phyloP scores from a whole-genome alignment of 2,797 vertebrate genomes.

The Glyptemys insculpta region DNA sequence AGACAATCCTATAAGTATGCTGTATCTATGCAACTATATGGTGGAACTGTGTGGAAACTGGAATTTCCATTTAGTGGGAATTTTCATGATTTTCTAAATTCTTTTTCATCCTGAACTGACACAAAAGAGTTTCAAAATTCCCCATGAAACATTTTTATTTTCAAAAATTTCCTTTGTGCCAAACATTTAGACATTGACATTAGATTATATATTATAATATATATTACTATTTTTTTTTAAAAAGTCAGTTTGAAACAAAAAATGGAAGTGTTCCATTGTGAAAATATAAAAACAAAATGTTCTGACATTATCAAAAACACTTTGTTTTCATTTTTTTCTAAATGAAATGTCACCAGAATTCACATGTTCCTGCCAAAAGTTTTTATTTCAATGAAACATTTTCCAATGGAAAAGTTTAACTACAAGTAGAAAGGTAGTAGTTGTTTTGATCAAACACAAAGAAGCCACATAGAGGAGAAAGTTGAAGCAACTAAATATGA shows the following conservation, averaged over 20 bases:
- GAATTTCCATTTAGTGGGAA: not conserved
- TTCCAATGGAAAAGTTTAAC: not conserved
- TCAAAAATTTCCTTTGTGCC: too few relatives aligned
- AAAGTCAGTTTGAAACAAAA: too few relatives aligned
- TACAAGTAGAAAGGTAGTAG: fast-evolving
- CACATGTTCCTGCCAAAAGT: fast-evolving
- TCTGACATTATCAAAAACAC: fast-evolving
- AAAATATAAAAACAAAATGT: fast-evolving
- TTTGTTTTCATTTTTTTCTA: fast-evolving
- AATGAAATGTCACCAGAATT: not conserved
- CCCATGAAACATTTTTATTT: not conserved
- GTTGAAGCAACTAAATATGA: fast-evolving
- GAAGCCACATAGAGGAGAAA: not conserved
- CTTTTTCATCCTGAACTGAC: not conserved
- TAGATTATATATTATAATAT: too few relatives aligned
- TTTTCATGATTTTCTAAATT: not conserved
- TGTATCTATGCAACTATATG: not conserved
- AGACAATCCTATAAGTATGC: fast-evolving
- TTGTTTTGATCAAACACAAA: fast-evolving
- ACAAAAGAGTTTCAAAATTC: not conserved
- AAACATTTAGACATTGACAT: too few relatives aligned
- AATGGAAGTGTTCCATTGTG: too few relatives aligned
- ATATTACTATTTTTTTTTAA: too few relatives aligned
- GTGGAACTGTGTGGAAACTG: not conserved
- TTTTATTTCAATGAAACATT: fast-evolving